Evolutionary conservation across 2,888 invertebrate species (phyloP), one percentile per base, ranked within the genome.

Genomic region (Aelia acuminata): DNA sequence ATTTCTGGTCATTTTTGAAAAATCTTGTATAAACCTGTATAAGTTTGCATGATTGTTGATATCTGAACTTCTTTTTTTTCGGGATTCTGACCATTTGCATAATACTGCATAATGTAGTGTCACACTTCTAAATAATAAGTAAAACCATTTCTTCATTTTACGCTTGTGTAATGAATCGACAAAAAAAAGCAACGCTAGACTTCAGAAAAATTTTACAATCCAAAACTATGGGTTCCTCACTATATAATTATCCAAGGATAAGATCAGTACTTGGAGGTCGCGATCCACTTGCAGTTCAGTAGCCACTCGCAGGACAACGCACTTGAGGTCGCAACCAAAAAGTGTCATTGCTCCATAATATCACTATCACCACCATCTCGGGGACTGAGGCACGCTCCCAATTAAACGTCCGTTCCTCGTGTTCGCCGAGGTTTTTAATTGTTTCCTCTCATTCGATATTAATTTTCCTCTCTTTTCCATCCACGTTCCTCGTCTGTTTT

Each of bases 401-500:
- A 80, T 80, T 80, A 80, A 43, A 75, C 7, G 20, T 1, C 80
- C 43, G 43, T 47, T 22, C 80, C n/a, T 80, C 80, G 15, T 47
- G 80, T 80, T 26, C 39, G 75, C 26, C 31, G 35, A 18, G 20
- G 3, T 20, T 47, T 20, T 47, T 80, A 80, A 80, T 80, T 80
- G 80, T 80, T 80, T 80, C 80, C 80, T 80, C 80, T 80, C 80
- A 22, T 80, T 43, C 43, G 39, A 80, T 35, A 43, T 43, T 43
- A 43, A 80, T n/a, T 80, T 80, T 80, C 80, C 1, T 47, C n/a
- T n/a, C n/a, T 80, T 43, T 80, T 80, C 43, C 43, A 22, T n/a
- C 80, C 47, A 39, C 43, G 11, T n/a, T 8, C 75, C 43, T 22
- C 43, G n/a, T n/a, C 35, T 13, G n/a, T 80, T 80, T 80, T 80